These are phyloP conservation scores for Drosophila percnosoma DNA, from an alignment of 2,888 invertebrate genomes.

Conservation along the genomic window DNA sequence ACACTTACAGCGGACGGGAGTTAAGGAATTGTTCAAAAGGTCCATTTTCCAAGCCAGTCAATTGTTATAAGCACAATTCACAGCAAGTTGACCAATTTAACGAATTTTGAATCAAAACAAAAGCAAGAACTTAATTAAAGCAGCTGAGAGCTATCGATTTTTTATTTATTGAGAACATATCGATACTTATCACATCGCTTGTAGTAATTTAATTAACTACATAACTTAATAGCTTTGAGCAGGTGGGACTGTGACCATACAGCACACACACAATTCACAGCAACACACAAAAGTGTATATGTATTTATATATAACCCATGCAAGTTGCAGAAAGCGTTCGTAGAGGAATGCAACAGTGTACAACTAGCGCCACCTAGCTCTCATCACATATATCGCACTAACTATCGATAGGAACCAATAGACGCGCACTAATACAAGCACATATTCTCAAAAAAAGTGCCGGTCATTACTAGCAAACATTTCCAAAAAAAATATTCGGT, in stretches of 20 bases:
- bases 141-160: slow-evolving; percentile 19
- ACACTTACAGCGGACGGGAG: slow-evolving; percentile 78
- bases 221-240: not conserved
- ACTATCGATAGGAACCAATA: slow-evolving; percentile 25
- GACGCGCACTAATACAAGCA: not conserved
- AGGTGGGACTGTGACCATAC: not conserved
- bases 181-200: not conserved
- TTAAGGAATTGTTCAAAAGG: slow-evolving; percentile 50
- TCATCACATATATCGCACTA: not conserved
- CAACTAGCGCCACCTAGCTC: not conserved
- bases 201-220: not conserved
- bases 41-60: slow-evolving; percentile 11
- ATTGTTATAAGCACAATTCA: not conserved
- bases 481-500: slow-evolving; percentile 35
- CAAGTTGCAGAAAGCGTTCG: not conserved
- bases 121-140: not conserved
- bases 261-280: not conserved
- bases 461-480: slow-evolving; percentile 62
- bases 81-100: not conserved
- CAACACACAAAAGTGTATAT: not conserved
- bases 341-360: not conserved
- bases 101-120: slow-evolving; percentile 24
- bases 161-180: not conserved
- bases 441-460: slow-evolving; percentile 54
- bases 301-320: not conserved